phyloP scores from a whole-genome alignment of 2,888 invertebrate species.

The Agrotis clavis region DNA sequence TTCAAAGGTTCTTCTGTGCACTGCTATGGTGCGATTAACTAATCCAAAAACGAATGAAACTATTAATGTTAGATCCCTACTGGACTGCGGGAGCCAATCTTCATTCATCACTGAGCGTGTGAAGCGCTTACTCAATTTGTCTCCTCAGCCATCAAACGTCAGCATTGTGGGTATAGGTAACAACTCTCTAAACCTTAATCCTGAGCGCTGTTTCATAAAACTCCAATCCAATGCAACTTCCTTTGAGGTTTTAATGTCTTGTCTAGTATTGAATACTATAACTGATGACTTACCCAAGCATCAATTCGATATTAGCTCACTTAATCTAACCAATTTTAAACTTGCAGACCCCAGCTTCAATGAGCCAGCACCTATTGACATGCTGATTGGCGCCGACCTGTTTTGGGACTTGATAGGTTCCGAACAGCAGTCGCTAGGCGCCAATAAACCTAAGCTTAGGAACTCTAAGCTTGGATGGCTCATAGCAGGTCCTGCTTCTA shows the following conservation, averaged over 20 bases:
- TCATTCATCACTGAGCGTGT: slow-evolving; percentile 13
- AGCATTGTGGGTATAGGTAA: slow-evolving; percentile 12
- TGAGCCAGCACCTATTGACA: slow-evolving; percentile 37
- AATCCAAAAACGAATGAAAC: slow-evolving; percentile 19
- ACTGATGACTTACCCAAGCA: slow-evolving; percentile 9
- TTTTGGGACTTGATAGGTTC: slow-evolving; percentile 51
- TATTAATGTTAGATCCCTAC: slow-evolving; percentile 1
- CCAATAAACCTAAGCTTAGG: slow-evolving; percentile 41
- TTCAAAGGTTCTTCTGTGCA: slow-evolving; percentile 7
- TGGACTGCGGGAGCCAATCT: slow-evolving; percentile 23
- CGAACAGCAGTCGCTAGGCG: slow-evolving; percentile 42
- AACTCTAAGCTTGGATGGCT: too few relatives aligned
- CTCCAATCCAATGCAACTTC: background rate
- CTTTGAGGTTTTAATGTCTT: slow-evolving; percentile 7
- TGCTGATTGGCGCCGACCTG: background rate
- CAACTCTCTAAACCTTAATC: background rate
- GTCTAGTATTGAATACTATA: slow-evolving; percentile 11
- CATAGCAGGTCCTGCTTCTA: too few relatives aligned
- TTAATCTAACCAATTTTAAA: slow-evolving; percentile 29
- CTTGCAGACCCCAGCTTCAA: slow-evolving; percentile 39
- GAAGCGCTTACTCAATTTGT: background rate
- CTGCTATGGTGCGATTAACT: slow-evolving; percentile 4
- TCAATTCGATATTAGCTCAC: background rate
- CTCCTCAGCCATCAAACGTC: slow-evolving; percentile 8
- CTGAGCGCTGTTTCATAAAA: background rate